A percentile compares a stretch with the other conserved stretches of the same genome.
phyloP scores from a whole-genome alignment of 2,113 vertebrate genomes.

The Cololabis saira region DNA sequence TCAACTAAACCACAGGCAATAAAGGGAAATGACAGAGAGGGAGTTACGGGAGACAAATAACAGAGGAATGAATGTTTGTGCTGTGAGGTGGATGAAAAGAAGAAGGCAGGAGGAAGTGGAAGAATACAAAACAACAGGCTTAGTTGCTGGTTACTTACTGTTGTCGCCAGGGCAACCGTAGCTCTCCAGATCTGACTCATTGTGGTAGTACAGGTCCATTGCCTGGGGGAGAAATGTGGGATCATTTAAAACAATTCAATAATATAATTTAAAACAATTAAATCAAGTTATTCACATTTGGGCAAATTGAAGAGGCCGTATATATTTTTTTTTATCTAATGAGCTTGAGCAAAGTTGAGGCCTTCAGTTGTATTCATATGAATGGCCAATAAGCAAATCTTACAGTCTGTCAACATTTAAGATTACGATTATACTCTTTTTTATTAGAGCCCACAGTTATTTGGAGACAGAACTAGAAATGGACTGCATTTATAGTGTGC shows the following conservation, averaged over 20 bases:
- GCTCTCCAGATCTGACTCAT: slow-evolving; percentile 77
- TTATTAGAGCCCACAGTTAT: too few relatives aligned
- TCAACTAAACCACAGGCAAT: neutral
- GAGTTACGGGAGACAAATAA: slow-evolving; percentile 8
- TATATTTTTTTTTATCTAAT: too few relatives aligned
- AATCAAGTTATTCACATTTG: too few relatives aligned
- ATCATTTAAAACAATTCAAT: slow-evolving; percentile 4
- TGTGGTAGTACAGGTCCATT: slow-evolving; percentile 84
- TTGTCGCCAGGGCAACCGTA: slow-evolving; percentile 79
- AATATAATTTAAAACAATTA: too few relatives aligned
- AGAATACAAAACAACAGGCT: slow-evolving; percentile 37
- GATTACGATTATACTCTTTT: too few relatives aligned
- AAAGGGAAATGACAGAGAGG: slow-evolving; percentile 7
- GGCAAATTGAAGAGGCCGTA: too few relatives aligned
- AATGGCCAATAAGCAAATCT: too few relatives aligned
- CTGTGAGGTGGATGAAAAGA: slow-evolving; percentile 4
- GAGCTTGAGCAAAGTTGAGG: too few relatives aligned
- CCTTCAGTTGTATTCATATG: too few relatives aligned
- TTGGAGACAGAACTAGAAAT: too few relatives aligned
- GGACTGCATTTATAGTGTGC: too few relatives aligned
- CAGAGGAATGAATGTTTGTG: slow-evolving; percentile 2
- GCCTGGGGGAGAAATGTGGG: slow-evolving; percentile 69
- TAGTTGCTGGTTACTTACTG: slow-evolving; percentile 72
- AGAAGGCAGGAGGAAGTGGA: slow-evolving; percentile 18
- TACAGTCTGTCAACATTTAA: too few relatives aligned